Evolutionary conservation across 2,797 vertebrate species (phyloP).

Genomic region (Thalassophryne amazonica): DNA sequence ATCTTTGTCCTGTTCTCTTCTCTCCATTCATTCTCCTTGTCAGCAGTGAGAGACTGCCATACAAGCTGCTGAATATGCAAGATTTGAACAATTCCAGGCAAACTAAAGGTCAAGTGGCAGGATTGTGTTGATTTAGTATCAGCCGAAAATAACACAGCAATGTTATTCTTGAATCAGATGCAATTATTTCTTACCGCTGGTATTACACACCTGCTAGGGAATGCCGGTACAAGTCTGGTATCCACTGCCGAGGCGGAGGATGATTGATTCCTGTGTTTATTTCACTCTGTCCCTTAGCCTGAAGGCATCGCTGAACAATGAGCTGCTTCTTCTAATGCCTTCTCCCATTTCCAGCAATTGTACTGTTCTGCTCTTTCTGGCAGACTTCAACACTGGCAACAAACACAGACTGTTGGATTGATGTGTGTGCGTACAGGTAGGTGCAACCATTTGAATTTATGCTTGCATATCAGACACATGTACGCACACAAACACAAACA

Average conservation of each 20-base stretch:
- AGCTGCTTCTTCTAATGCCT: slow-evolving; percentile 59
- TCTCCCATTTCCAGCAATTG: slow-evolving; percentile 30
- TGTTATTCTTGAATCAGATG: too few relatives aligned
- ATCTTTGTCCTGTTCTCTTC: too few relatives aligned
- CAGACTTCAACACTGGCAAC: slow-evolving; percentile 32
- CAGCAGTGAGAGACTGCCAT: too few relatives aligned
- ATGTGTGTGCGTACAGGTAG: slow-evolving; percentile 9
- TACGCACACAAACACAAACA: neutral
- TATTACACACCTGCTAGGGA: slow-evolving; percentile 77
- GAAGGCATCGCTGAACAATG: slow-evolving; percentile 65
- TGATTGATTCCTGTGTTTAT: slow-evolving; percentile 72
- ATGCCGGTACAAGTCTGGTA: slow-evolving; percentile 60
- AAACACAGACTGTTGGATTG: neutral
- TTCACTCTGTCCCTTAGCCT: slow-evolving; percentile 48
- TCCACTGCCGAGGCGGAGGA: slow-evolving; percentile 62
- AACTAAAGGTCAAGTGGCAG: too few relatives aligned
- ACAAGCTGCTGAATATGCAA: too few relatives aligned
- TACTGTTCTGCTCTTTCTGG: slow-evolving; percentile 8
- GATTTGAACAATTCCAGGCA: too few relatives aligned
- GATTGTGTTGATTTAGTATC: too few relatives aligned
- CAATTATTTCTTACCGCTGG: slow-evolving; percentile 72
- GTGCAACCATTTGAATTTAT: slow-evolving; percentile 1
- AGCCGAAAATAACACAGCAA: too few relatives aligned
- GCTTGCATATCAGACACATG: neutral
- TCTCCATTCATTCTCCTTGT: too few relatives aligned